Evolutionary conservation across 2,888 invertebrate genomes (phyloP).

Genomic region (Heliothis peltigera): DNA sequence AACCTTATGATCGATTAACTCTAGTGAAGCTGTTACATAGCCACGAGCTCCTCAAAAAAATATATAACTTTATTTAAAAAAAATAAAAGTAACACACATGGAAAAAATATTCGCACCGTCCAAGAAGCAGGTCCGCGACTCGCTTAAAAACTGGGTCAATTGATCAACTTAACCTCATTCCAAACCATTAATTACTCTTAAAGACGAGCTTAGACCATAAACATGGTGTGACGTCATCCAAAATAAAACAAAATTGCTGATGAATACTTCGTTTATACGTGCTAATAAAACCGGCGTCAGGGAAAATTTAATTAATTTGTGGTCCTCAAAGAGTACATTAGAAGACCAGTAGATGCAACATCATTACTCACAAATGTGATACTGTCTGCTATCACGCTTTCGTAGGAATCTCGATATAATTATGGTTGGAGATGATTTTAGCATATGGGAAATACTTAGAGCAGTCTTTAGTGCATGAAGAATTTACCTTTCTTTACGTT

Average conservation of each 20-base stretch:
- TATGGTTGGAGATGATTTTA: background rate
- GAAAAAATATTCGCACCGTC: background rate
- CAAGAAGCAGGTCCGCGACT: background rate
- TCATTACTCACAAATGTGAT: background rate
- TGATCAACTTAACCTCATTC: slow-evolving; percentile 7
- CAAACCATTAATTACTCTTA: slow-evolving; percentile 5
- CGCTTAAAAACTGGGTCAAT: slow-evolving; percentile 5
- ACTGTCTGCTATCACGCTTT: background rate
- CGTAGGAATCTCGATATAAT: background rate
- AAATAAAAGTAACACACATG: too few species aligned
- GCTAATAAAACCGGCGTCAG: slow-evolving; percentile 14
- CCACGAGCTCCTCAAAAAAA: too few species aligned
- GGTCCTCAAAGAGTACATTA: slow-evolving; percentile 20
- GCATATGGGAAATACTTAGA: background rate
- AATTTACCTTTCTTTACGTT: too few species aligned
- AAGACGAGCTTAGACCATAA: background rate
- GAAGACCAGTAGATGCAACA: background rate
- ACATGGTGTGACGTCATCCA: background rate
- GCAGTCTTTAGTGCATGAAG: background rate
- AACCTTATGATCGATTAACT: too few species aligned
- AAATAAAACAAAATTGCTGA: slow-evolving; percentile 20
- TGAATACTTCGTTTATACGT: slow-evolving; percentile 17
- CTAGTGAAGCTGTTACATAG: too few species aligned
- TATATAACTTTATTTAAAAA: too few species aligned
- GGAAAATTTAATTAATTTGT: slow-evolving; percentile 33